Conservation (phyloP, 2,888 invertebrate genomes). For the Neoitamus cyanurus region DNA sequence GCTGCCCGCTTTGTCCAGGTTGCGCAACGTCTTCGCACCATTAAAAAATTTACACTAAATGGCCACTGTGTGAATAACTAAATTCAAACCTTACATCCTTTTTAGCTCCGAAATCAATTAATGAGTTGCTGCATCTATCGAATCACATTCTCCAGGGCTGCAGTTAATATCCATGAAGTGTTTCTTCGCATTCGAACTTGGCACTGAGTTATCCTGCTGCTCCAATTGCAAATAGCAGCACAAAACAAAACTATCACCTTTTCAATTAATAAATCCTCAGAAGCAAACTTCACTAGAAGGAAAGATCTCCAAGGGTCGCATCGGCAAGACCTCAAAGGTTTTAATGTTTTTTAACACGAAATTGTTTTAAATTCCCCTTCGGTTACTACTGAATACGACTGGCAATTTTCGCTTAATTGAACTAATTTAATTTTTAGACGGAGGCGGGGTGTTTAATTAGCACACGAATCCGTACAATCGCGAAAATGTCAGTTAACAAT, state of each 20-base stretch:
- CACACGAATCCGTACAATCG: constrained; percentile 1
- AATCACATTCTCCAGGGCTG: constrained; percentile 6
- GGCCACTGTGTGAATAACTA: background rate
- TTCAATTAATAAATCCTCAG: background rate
- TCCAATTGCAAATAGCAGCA: background rate
- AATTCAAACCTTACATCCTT: constrained; percentile 23
- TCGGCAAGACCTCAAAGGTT: background rate
- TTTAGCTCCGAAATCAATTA: background rate
- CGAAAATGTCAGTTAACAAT: constrained; percentile 3
- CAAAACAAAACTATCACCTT: background rate
- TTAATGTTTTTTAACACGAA: background rate
- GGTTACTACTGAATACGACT: background rate
- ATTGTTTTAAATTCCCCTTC: background rate
- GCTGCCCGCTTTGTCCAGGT: background rate
- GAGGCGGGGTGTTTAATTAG: background rate
- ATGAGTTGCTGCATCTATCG: constrained; percentile 13
- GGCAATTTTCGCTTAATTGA: background rate
- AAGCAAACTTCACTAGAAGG: background rate
- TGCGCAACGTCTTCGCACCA: background rate
- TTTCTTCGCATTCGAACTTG: background rate
- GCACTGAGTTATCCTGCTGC: background rate
- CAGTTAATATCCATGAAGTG: constrained; percentile 20
- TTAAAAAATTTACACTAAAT: background rate
- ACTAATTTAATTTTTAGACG: background rate
- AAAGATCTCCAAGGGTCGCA: background rate